Conservation (phyloP, 2,113 vertebrate species). For the Anseranas semipalmata region DNA sequence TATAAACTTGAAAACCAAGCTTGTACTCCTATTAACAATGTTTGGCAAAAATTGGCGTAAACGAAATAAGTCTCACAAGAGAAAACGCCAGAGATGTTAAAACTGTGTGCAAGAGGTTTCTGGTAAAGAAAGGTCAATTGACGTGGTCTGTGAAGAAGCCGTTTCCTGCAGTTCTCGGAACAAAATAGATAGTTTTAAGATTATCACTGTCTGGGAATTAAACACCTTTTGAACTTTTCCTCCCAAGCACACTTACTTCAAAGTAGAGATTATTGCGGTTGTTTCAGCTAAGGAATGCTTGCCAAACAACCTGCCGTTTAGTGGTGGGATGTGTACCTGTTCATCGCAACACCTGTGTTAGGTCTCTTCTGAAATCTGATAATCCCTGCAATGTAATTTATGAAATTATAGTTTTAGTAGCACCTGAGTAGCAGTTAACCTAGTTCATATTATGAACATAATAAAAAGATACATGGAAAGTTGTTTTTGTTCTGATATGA, state of each 20-base stretch:
- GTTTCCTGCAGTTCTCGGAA: background rate
- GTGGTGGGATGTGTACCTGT: background rate
- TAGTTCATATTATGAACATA: background rate
- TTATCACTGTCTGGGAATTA: background rate
- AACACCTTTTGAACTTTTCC: background rate
- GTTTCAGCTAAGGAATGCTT: background rate
- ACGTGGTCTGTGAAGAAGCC: background rate
- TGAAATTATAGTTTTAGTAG: background rate
- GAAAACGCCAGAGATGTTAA: background rate
- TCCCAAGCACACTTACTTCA: background rate
- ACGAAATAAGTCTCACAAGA: background rate
- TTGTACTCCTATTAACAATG: background rate
- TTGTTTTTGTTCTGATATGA: conserved; percentile 35
- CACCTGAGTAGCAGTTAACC: background rate
- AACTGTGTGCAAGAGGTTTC: background rate
- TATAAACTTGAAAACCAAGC: background rate
- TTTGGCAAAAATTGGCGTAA: background rate
- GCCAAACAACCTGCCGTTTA: background rate
- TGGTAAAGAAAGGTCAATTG: background rate
- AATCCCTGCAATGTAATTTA: background rate
- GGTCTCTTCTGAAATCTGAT: conserved; percentile 10
- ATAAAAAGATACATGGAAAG: background rate
- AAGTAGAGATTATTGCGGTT: background rate
- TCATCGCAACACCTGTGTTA: background rate
- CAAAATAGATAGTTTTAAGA: background rate